These are phyloP conservation scores for Eilema caniola DNA, from an alignment of 2,888 invertebrate genomes.

Conservation along the genomic window DNA sequence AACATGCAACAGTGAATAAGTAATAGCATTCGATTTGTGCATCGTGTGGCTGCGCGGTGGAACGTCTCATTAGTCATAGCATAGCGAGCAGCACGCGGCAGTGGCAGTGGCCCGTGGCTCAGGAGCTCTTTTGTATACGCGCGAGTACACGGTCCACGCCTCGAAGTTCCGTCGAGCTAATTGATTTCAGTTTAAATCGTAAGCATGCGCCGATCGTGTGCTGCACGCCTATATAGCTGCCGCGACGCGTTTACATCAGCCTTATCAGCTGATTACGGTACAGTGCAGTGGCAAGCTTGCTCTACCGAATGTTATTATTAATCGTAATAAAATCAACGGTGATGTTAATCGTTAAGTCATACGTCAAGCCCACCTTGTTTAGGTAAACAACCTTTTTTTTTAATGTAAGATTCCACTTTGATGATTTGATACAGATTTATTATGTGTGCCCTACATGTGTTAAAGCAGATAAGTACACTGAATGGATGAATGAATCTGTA, in stretches of 20 bases:
- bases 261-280: conserved; percentile 84
- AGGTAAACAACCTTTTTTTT: conserved; percentile 17
- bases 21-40: conserved; percentile 83
- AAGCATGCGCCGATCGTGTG: conserved; percentile 78
- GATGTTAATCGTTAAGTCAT: conserved; percentile 31
- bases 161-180: conserved; percentile 57
- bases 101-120: conserved; percentile 27
- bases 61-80: conserved; percentile 61
- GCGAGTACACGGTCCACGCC: conserved; percentile 30
- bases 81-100: conserved; percentile 49
- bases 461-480: background rate
- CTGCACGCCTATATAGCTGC: conserved; percentile 55
- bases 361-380: conserved; percentile 19
- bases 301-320: conserved; percentile 66
- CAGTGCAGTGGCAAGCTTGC: conserved; percentile 62
- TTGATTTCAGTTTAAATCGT: conserved; percentile 75
- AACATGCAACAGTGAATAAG: conserved; percentile 81
- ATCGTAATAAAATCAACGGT: conserved; percentile 46
- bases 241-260: conserved; percentile 61
- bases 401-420: background rate
- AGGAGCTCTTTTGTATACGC: conserved; percentile 28
- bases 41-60: conserved; percentile 75
- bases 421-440: background rate
- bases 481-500: background rate
- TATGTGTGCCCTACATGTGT: background rate